A percentile compares a stretch with the other conserved stretches of the same genome.
Conservation (phyloP, 2,888 invertebrate species). For the Eupsilia transversa region DNA sequence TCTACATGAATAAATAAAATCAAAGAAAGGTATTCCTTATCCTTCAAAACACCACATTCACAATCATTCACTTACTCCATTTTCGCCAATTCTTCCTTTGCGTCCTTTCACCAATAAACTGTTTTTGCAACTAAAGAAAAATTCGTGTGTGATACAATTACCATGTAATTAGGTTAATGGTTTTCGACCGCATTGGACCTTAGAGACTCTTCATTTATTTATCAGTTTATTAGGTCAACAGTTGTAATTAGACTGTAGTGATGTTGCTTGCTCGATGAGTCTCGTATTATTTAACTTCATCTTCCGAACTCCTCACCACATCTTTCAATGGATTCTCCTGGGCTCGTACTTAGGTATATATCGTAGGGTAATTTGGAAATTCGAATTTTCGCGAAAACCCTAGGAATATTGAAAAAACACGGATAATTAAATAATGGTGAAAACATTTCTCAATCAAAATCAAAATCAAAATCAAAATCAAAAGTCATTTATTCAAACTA, state of each 20-base stretch:
- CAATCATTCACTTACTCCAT: constrained; percentile 48
- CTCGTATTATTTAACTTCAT: background rate
- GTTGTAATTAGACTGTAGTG: constrained; percentile 55
- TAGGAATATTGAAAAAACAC: no score
- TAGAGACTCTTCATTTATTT: constrained; percentile 50
- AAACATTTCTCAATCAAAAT: no score
- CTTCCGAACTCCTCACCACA: background rate
- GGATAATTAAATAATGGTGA: no score
- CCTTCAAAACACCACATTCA: background rate
- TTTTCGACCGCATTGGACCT: constrained; percentile 16
- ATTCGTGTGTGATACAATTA: constrained; percentile 19
- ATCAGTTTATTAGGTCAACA: constrained; percentile 54
- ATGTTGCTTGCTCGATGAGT: constrained; percentile 10
- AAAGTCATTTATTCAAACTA: no score
- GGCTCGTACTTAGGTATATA: no score
- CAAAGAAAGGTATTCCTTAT: background rate
- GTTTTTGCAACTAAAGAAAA: constrained; percentile 48
- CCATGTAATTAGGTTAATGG: constrained; percentile 64
- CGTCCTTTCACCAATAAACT: constrained; percentile 44
- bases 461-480: no score
- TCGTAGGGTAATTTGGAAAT: no score
- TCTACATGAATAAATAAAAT: background rate
- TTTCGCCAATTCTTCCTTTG: constrained; percentile 6
- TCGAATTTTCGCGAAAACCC: no score
- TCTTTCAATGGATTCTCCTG: background rate